A percentile compares a stretch with the other conserved stretches of the same genome.
These are phyloP conservation scores for Linyphia triangularis DNA, from an alignment of 2,888 invertebrate genomes.

Conservation along the genomic window DNA sequence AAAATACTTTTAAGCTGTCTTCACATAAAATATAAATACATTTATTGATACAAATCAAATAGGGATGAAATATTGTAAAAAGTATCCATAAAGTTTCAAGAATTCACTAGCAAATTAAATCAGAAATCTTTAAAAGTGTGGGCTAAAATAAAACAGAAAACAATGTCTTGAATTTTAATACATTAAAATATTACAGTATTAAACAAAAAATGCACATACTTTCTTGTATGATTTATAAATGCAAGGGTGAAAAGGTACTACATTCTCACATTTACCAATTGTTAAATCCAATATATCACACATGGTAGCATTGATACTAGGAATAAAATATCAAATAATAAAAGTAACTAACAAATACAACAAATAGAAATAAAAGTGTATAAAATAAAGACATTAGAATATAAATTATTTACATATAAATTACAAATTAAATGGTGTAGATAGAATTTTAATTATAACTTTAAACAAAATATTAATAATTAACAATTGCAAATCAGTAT, in stretches of 20 bases:
- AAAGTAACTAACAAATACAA: background rate
- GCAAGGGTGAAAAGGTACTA: conserved; percentile 39
- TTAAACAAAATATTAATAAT: background rate
- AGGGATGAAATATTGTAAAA: too few relatives aligned
- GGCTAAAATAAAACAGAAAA: too few relatives aligned
- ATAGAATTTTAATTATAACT: background rate
- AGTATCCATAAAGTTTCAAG: too few relatives aligned
- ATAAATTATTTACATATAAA: background rate
- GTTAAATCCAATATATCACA: conserved; percentile 56
- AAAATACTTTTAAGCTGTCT: too few relatives aligned
- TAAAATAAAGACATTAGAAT: background rate
- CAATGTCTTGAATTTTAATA: too few relatives aligned
- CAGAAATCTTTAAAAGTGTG: too few relatives aligned
- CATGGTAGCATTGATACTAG: conserved; percentile 1
- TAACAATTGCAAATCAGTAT: too few relatives aligned
- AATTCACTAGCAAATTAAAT: too few relatives aligned
- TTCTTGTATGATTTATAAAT: conserved; percentile 32
- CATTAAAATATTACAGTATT: too few relatives aligned
- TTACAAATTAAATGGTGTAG: background rate
- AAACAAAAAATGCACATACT: conserved; percentile 27
- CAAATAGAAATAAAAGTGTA: background rate
- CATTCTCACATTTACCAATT: conserved; percentile 43
- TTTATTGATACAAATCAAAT: background rate
- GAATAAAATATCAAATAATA: background rate
- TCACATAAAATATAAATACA: background rate